Base-by-base conservation (phyloP, 1,140 invertebrate species). In the Drosophila virilis region DNA sequence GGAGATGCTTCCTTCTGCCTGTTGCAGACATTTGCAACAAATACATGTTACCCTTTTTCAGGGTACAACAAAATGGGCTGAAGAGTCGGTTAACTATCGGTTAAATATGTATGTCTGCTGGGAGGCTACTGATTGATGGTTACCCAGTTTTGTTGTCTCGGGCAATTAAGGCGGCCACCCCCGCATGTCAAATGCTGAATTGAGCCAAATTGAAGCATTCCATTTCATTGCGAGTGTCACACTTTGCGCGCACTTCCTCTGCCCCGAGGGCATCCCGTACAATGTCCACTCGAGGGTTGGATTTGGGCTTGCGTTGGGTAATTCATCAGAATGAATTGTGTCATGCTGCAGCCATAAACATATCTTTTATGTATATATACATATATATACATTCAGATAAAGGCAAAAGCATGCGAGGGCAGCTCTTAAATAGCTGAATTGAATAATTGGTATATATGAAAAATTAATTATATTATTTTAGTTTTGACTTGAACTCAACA, bases 141-240 rank as follows among this genome's bases (percentile, higher is more conserved):
- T 54, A 32, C 28, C 43, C 17, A 22, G 10, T 60, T 57, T 12
- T 48, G 13, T 33, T 40, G 80, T 68, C 51, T 80, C 58, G 38
- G 72, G 69, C 83, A 86, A 86, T 86, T 86, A 86, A 86, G 74
- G 76, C 59, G 69, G 83, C 83, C 84, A 88, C 83, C 83, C n/a
- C 83, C 83, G 80, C 80, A 86, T 86, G 83, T 88, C 83, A 86
- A 86, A 74, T 73, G 55, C 55, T 81, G 83, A 86, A 86, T 89
- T 86, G 84, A 86, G 84, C 84, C 83, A 86, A 86, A 86, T 86
- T 86, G 83, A 88, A 86, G 84, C 84, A 86, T 86, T 88, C 83
- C 83, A 86, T 83, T 88, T 88, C 69, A 83, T 79, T 66, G 83
- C 67, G 61, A 86, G 80, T 88, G 83, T 86, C 83, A 86, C 83